These are phyloP conservation scores for Periophthalmus modestus DNA, from an alignment of 2,113 vertebrate genomes.

Conservation along the genomic window DNA sequence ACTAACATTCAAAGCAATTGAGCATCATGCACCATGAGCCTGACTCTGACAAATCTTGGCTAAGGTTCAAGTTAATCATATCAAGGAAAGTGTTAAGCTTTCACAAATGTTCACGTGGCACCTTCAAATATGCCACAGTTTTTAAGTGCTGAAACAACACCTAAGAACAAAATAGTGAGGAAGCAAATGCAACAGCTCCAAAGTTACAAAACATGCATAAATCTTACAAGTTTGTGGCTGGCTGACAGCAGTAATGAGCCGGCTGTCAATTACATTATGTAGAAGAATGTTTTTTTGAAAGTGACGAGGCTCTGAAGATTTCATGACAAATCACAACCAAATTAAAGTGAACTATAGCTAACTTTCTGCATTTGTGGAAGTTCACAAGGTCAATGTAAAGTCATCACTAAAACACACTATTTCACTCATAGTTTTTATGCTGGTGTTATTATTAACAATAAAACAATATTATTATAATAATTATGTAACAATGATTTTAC, in stretches of 20 bases:
- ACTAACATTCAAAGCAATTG: not conserved
- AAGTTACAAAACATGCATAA: slow-evolving; percentile 5
- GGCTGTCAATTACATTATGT: not conserved
- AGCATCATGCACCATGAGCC: not conserved
- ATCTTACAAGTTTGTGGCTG: not conserved
- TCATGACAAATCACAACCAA: not conserved
- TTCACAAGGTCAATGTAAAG: too few relatives aligned
- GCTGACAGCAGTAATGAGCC: not conserved
- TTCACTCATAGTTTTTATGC: too few relatives aligned
- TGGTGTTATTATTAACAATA: too few relatives aligned
- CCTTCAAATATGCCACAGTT: slow-evolving; percentile 12
- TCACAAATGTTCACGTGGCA: slow-evolving; percentile 6
- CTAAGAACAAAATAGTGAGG: not conserved
- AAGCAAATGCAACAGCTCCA: not conserved
- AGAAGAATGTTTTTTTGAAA: not conserved
- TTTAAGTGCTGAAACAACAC: slow-evolving; percentile 14
- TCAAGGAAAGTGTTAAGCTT: slow-evolving; percentile 3
- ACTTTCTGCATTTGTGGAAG: too few relatives aligned
- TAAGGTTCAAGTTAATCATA: slow-evolving; percentile 13
- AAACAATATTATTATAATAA: too few relatives aligned
- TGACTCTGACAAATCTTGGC: not conserved
- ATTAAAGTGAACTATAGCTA: not conserved
- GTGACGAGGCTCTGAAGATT: not conserved
- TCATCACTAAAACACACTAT: too few relatives aligned
- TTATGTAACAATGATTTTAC: too few relatives aligned